A percentile compares a stretch with the other conserved stretches of the same genome.
Conservation (phyloP, 2,797 vertebrate species). For the Cichlasoma orientale region DNA sequence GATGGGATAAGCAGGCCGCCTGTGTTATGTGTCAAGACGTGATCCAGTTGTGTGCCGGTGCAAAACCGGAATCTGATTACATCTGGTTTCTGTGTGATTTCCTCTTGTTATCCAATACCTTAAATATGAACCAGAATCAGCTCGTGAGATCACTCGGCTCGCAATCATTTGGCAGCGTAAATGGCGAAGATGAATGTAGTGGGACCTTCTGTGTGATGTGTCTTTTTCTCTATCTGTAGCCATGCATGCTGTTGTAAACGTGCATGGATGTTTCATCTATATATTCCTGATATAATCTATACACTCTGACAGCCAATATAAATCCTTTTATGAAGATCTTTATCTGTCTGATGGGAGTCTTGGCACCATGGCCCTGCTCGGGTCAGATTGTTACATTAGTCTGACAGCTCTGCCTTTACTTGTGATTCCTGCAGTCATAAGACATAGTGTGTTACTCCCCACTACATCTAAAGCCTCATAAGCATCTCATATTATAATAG, state of each 20-base stretch:
- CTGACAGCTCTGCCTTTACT: constrained; percentile 68
- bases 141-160: constrained; percentile 57
- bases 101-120: constrained; percentile 72
- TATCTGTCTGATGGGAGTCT: constrained; percentile 69
- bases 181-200: constrained; percentile 58
- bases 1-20: constrained; percentile 50
- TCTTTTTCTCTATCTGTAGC: constrained; percentile 31
- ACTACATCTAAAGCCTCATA: constrained; percentile 31
- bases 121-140: constrained; percentile 73
- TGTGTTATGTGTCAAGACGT: constrained; percentile 61
- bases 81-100: constrained; percentile 70
- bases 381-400: constrained; percentile 77
- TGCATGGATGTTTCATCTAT: constrained; percentile 62
- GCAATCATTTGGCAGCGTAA: constrained; percentile 42
- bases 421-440: constrained; percentile 30
- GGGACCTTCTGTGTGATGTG: neutral
- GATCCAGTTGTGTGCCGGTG: constrained; percentile 52
- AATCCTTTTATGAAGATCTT: constrained; percentile 78
- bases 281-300: constrained; percentile 71
- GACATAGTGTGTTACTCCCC: constrained; percentile 62
- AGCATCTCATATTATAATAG: constrained; percentile 27
- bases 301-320: constrained; percentile 77
- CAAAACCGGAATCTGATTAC: constrained; percentile 61
- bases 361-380: constrained; percentile 51
- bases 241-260: constrained; percentile 17